These are phyloP conservation scores for Eilema depressum DNA, from an alignment of 2,888 invertebrate species.

Conservation along the genomic window DNA sequence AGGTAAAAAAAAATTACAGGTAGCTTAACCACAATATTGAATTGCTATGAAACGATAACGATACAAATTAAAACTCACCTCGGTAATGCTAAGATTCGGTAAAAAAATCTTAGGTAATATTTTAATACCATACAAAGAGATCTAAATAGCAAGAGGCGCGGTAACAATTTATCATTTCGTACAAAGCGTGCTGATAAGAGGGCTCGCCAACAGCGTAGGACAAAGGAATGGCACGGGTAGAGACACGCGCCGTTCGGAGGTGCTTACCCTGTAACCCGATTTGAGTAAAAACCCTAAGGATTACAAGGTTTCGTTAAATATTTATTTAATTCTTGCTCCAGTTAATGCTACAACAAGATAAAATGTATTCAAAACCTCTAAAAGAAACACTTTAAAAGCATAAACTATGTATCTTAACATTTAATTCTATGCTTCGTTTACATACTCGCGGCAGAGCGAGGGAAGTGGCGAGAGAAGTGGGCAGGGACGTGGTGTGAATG, in stretches of 20 bases:
- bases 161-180: conserved; percentile 75
- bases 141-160: conserved; percentile 32
- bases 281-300: conserved; percentile 73
- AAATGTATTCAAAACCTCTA: conserved; percentile 46
- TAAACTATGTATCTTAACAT: conserved; percentile 27
- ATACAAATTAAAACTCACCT: neutral
- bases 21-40: no score
- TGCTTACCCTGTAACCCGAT: conserved; percentile 41
- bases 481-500: no score
- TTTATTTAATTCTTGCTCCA: conserved; percentile 73
- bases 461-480: no score
- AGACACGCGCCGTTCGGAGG: conserved; percentile 22
- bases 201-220: conserved; percentile 62
- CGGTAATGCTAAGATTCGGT: neutral
- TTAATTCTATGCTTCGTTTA: no score
- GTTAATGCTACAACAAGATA: conserved; percentile 54
- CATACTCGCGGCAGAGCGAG: no score
- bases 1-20: no score
- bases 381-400: conserved; percentile 54
- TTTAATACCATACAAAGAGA: conserved; percentile 18
- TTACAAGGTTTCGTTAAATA: conserved; percentile 77
- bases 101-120: conserved; percentile 5
- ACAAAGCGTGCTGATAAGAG: conserved; percentile 75
- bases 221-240: conserved; percentile 64
- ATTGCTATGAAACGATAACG: no score